These are phyloP conservation scores for Myiopsitta monachus DNA, from an alignment of 2,113 vertebrate genomes.

Conservation along the genomic window DNA sequence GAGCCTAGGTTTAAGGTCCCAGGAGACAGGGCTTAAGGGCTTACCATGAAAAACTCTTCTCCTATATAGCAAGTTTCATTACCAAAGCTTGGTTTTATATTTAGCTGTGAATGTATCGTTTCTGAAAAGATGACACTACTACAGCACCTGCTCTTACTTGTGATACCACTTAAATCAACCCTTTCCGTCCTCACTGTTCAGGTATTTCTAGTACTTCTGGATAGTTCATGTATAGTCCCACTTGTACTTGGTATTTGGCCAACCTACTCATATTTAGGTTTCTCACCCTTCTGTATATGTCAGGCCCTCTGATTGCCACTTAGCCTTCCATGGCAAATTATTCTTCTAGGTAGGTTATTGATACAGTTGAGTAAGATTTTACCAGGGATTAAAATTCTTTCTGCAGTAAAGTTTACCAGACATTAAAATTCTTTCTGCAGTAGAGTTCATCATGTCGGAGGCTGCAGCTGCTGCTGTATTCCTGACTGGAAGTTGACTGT, in stretches of 20 bases:
- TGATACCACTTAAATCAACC: background rate
- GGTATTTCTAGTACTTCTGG: background rate
- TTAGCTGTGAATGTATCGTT: slow-evolving; percentile 12
- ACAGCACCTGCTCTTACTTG: background rate
- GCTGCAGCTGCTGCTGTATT: background rate
- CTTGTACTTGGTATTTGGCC: background rate
- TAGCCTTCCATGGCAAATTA: background rate
- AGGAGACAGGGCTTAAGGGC: background rate
- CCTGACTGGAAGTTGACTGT: background rate
- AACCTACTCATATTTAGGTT: background rate
- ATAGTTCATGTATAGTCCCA: background rate
- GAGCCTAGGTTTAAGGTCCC: background rate
- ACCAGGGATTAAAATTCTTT: background rate
- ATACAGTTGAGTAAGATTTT: background rate
- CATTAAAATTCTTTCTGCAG: background rate
- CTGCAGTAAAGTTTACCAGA: background rate
- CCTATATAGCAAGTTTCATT: background rate
- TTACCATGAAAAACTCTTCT: background rate
- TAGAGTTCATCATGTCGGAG: background rate
- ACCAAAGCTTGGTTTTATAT: background rate
- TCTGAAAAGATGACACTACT: background rate
- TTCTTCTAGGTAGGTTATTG: background rate
- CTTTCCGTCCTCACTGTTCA: background rate
- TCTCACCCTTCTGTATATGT: background rate
- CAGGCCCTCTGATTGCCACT: background rate